Conservation (phyloP, 2,113 vertebrate genomes). For the Ellobius talpinus region DNA sequence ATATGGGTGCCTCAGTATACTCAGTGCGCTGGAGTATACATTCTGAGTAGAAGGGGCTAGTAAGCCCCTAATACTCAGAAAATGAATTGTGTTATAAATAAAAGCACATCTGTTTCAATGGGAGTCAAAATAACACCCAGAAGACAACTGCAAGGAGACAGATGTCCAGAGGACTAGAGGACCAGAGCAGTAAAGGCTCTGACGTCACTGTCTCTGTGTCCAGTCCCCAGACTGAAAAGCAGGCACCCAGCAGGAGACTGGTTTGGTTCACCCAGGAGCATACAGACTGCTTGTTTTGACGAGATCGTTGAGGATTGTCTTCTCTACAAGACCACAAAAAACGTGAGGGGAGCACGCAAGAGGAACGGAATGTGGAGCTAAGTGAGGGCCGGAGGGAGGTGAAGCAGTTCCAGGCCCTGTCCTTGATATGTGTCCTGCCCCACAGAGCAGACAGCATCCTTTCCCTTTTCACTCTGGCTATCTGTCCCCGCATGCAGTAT, state of each 20-base stretch:
- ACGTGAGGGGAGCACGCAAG: background rate
- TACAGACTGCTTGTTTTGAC: constrained; percentile 3
- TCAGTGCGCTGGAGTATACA: background rate
- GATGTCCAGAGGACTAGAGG: background rate
- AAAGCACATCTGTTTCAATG: constrained; percentile 15
- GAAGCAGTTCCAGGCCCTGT: background rate
- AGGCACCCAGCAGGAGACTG: background rate
- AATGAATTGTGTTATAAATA: constrained; percentile 21
- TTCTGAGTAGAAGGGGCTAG: background rate
- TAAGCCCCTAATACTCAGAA: background rate
- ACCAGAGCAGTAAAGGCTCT: background rate
- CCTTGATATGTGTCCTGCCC: background rate
- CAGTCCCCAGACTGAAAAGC: background rate
- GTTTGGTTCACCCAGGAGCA: background rate
- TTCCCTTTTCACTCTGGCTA: background rate
- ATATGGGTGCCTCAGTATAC: background rate
- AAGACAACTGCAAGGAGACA: background rate
- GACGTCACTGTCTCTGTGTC: background rate
- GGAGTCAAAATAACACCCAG: constrained; percentile 23
- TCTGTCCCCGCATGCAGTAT: background rate
- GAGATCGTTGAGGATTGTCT: constrained; percentile 31
- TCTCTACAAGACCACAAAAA: background rate
- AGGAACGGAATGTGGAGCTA: background rate
- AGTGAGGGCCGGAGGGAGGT: background rate
- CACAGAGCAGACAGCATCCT: background rate